Conservation (phyloP, 2,797 vertebrate species). For the Eupleurogrammus muticus region DNA sequence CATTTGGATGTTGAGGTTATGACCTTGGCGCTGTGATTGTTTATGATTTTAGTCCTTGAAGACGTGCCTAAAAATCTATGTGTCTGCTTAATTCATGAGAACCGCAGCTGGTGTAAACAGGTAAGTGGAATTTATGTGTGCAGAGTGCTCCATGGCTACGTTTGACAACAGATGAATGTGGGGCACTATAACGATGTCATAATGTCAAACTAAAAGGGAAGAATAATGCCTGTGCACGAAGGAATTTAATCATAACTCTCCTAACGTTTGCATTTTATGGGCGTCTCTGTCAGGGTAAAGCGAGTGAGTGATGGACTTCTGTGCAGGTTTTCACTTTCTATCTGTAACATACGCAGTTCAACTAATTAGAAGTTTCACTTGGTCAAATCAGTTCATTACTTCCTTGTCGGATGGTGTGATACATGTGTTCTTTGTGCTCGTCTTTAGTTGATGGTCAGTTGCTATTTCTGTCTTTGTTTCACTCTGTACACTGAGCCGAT, state of each 20-base stretch:
- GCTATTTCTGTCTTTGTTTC: conserved; percentile 48
- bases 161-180: not conserved
- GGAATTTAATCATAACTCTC: conserved; percentile 3
- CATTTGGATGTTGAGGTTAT: conserved; percentile 86
- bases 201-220: conserved; percentile 1
- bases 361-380: conserved; percentile 48
- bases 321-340: conserved; percentile 20
- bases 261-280: conserved; percentile 18
- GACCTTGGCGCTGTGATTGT: conserved; percentile 86
- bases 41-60: conserved; percentile 93
- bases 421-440: conserved; percentile 33
- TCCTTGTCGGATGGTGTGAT: conserved; percentile 18
- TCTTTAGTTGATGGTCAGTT: conserved; percentile 49
- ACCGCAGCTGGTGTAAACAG: conserved; percentile 65
- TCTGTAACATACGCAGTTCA: conserved; percentile 3
- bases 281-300: conserved; percentile 13
- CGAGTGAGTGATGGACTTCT: not conserved
- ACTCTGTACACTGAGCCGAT: conserved; percentile 31
- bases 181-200: not conserved
- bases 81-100: conserved; percentile 86
- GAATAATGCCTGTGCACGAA: not conserved
- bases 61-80: conserved; percentile 86
- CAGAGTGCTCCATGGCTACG: not conserved
- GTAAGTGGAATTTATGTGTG: conserved; percentile 15
- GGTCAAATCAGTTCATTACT: conserved; percentile 50